These are phyloP conservation scores for Nicator chloris DNA, from an alignment of 2,113 vertebrate genomes.

Conservation along the genomic window DNA sequence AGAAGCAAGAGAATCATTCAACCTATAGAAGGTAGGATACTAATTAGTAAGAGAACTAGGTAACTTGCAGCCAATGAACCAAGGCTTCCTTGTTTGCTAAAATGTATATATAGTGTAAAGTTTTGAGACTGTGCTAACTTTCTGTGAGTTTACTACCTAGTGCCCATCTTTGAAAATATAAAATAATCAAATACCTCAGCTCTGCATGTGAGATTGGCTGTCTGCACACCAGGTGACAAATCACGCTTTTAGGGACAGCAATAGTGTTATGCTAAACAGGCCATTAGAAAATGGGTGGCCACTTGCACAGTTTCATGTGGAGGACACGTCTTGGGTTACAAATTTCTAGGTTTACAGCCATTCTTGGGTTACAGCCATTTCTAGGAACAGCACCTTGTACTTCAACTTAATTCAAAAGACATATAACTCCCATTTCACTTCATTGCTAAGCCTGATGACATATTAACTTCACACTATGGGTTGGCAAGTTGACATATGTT, in stretches of 20 bases:
- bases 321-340: not conserved
- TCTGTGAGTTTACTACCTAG: not conserved
- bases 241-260: not conserved
- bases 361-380: too few species aligned
- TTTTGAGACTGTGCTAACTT: not conserved
- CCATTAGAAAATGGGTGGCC: not conserved
- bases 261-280: not conserved
- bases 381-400: not conserved
- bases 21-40: not conserved
- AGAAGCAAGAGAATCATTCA: not conserved
- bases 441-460: not conserved
- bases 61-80: not conserved
- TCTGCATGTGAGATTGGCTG: not conserved
- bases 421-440: not conserved
- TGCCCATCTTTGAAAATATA: not conserved
- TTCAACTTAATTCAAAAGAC: not conserved
- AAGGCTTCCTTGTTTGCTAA: not conserved
- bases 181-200: not conserved
- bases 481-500: not conserved
- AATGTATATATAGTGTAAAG: not conserved
- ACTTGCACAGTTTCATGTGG: not conserved
- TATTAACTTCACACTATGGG: not conserved
- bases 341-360: too few species aligned
- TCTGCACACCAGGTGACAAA: not conserved
- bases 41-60: not conserved